Percentiles rank a stretch among this genome's conserved stretches.
phyloP scores from a whole-genome alignment of 1,140 invertebrate genomes.

The Chrysoperla carnea region DNA sequence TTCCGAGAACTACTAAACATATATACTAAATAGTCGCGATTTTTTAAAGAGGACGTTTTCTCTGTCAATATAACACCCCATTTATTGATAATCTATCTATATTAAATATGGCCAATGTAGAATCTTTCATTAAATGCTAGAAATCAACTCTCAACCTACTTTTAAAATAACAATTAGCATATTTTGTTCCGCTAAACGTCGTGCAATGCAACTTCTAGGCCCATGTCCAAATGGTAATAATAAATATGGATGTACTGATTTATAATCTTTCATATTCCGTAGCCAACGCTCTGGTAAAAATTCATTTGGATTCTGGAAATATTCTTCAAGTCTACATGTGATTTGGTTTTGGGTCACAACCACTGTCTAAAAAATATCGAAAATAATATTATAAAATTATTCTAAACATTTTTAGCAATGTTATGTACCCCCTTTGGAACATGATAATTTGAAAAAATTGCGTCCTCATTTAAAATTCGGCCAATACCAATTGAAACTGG shows the following conservation, averaged over 20 bases:
- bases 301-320: constrained; percentile 44
- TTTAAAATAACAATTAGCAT: constrained; percentile 58
- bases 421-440: constrained; percentile 63
- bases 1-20: too few relatives aligned
- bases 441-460: constrained; percentile 60
- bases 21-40: too few relatives aligned
- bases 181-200: constrained; percentile 77
- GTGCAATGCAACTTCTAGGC: constrained; percentile 68
- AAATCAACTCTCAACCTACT: too few relatives aligned
- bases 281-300: constrained; percentile 70
- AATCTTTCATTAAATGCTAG: too few relatives aligned
- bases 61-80: too few relatives aligned
- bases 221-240: constrained; percentile 82
- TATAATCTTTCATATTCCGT: constrained; percentile 24
- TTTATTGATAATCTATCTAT: too few relatives aligned
- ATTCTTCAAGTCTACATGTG: constrained; percentile 44
- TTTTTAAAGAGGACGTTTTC: too few relatives aligned
- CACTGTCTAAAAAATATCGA: constrained; percentile 46
- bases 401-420: neutral
- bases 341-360: constrained; percentile 79
- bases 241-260: constrained; percentile 53
- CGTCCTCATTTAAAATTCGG: constrained; percentile 54
- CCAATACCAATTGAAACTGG: constrained; percentile 69
- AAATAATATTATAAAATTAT: neutral
- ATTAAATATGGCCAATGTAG: too few relatives aligned